Evolutionary conservation across 2,113 vertebrate genomes (phyloP).

Genomic region (Suricata suricatta): DNA sequence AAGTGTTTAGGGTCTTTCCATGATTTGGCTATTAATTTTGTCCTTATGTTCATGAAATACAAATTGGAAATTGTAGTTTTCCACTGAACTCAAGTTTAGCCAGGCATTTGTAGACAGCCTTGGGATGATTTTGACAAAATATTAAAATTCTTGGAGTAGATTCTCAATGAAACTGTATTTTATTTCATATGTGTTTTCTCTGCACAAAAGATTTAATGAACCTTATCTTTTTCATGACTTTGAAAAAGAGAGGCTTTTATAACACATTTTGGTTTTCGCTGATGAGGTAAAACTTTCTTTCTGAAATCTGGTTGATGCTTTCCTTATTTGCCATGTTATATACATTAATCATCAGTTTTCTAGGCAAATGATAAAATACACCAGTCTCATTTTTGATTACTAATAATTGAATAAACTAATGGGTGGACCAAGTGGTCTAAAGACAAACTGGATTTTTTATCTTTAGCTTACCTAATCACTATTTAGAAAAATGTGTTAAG

Average conservation of each 20-base stretch:
- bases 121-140: conserved; percentile 13
- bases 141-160: background rate
- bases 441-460: background rate
- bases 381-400: background rate
- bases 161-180: background rate
- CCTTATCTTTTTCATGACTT: background rate
- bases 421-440: background rate
- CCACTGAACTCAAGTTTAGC: background rate
- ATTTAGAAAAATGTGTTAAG: background rate
- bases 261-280: background rate
- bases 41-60: background rate
- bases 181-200: background rate
- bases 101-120: background rate
- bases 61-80: background rate
- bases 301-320: background rate
- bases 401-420: background rate
- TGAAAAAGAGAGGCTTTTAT: background rate
- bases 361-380: conserved; percentile 14
- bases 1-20: too few relatives aligned
- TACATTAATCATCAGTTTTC: background rate
- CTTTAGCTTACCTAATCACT: background rate
- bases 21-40: too few relatives aligned
- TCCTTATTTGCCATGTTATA: background rate
- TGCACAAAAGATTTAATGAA: background rate
- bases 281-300: background rate